Base-by-base conservation (phyloP, 2,888 invertebrate species). In the Himalopsyche tibetana region DNA sequence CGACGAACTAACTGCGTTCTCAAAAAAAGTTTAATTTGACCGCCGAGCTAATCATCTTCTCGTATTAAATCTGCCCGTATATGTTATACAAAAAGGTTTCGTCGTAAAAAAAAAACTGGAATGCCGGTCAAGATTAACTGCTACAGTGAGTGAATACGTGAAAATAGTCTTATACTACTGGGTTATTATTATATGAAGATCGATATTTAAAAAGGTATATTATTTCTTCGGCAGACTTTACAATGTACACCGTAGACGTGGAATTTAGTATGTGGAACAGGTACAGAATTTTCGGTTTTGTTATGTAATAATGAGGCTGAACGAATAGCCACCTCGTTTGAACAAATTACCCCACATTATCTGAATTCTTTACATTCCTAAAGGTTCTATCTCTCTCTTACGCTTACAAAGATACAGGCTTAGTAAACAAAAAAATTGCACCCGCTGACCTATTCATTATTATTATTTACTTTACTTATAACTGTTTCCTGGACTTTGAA, bases 341-440 rank as follows among this genome's bases (percentile, higher is more conserved):
- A 85, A 86, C 88, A 87, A 88, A 87, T 88, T 87, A 79, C 84
- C 82, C 84, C 85, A 83, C 87, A 86, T 88, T 81, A 82, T 85
- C 85, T 45, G 88, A 63, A 88, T 88, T 88, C 87, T 85, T 83
- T 15, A 69, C 86, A 86, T 88, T 88, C 88, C 83, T 11, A 74
- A 38, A 74, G 19, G 15, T 36, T 9, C 36, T 74, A n/a, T 63
- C 63, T 63, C 74, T 74, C 15, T 15, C 36, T 38, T 74, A 36
- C 38, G 19, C 38, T 36, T 15, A 74, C 19, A 74, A 19, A 63
- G 38, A 74, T 74, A 38, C 74, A 6, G 74, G 74, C 38, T 74
- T 74, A 12, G 36, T 38, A 15, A 5, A 36, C 12, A 74, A 74
- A 36, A 17, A 74, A 36, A 36, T 74, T 74, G 69, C 74, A 36